phyloP scores from a whole-genome alignment of 1,140 invertebrate species.

The Diuraphis noxia region DNA sequence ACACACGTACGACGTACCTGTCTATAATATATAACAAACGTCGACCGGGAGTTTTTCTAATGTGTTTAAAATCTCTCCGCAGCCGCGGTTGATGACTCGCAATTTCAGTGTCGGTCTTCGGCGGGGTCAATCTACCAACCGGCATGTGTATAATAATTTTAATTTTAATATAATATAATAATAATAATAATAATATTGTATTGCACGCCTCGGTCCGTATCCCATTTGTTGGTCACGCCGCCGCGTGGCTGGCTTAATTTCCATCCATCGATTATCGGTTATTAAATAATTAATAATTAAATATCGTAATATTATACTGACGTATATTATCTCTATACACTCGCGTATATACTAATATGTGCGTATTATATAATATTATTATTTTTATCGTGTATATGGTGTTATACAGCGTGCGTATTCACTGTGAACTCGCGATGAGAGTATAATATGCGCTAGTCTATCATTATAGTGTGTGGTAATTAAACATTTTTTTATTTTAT shows the following conservation, averaged over 20 bases:
- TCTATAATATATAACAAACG: conserved; percentile 7
- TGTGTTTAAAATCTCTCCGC: background rate
- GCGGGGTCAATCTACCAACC: background rate
- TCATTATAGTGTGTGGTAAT: background rate
- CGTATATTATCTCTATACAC: too few relatives aligned
- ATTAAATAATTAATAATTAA: background rate
- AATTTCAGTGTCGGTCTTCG: background rate
- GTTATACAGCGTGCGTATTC: too few relatives aligned
- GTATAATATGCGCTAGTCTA: background rate
- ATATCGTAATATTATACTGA: background rate
- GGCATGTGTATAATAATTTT: background rate
- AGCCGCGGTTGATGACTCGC: background rate
- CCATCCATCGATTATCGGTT: background rate
- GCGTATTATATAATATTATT: background rate
- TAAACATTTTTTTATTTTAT: background rate
- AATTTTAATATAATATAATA: background rate
- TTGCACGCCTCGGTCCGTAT: background rate
- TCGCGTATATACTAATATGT: too few relatives aligned
- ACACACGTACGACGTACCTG: background rate
- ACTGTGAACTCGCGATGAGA: background rate
- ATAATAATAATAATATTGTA: background rate
- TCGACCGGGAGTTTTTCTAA: background rate
- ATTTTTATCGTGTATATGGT: background rate
- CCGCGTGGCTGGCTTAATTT: background rate
- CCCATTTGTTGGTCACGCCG: background rate